phyloP scores from a whole-genome alignment of 2,797 vertebrate species.

The Neoniphon sammara region DNA sequence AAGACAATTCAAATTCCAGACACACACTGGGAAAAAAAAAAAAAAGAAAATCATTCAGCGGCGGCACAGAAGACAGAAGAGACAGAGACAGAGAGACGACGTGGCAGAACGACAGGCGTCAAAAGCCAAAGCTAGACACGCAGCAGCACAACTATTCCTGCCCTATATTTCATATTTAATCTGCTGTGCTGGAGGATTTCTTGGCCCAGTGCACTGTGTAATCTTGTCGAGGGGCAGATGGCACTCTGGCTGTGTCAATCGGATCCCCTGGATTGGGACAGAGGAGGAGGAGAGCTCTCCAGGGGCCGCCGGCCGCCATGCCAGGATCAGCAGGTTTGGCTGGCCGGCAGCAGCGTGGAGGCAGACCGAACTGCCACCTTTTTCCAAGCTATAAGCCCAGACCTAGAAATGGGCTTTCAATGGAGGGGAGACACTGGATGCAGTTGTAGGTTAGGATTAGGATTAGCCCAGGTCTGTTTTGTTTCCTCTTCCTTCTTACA shows the following conservation, averaged over 20 bases:
- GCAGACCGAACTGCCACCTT: constrained; percentile 49
- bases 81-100: not conserved
- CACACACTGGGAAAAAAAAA: constrained; percentile 21
- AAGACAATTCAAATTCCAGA: constrained; percentile 26
- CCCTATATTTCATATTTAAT: constrained; percentile 85
- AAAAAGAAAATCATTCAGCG: constrained; percentile 34
- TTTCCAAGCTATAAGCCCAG: constrained; percentile 45
- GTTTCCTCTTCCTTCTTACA: constrained; percentile 31
- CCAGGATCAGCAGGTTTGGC: constrained; percentile 67
- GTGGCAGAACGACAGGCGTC: not conserved
- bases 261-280: constrained; percentile 72
- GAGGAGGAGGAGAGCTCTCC: constrained; percentile 57
- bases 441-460: constrained; percentile 62
- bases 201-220: constrained; percentile 75
- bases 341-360: constrained; percentile 28
- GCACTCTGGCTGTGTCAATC: constrained; percentile 71
- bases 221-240: constrained; percentile 80
- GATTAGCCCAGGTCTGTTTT: constrained; percentile 50
- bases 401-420: constrained; percentile 52
- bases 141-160: constrained; percentile 64
- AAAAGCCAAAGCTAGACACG: constrained; percentile 52
- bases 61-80: constrained; percentile 15
- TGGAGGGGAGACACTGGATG: constrained; percentile 41
- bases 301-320: constrained; percentile 27
- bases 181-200: constrained; percentile 75